Percentiles rank a stretch among this genome's conserved stretches.
phyloP scores from a whole-genome alignment of 2,113 vertebrate species.

The Gasterosteus aculeatus region DNA sequence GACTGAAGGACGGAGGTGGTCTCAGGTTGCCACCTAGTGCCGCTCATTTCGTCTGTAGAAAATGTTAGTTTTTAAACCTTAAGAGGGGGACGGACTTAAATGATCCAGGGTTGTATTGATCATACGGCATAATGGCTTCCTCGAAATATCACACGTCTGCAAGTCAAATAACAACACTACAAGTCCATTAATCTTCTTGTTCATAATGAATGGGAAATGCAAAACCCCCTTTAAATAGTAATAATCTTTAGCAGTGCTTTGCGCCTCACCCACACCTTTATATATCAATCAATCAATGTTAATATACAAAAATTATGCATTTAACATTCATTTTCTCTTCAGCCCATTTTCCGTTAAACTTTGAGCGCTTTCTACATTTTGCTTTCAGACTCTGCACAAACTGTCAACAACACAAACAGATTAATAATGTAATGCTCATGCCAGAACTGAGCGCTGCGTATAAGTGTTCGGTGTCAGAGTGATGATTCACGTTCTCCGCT shows the following conservation, averaged over 20 bases:
- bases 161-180: background rate
- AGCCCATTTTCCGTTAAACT: background rate
- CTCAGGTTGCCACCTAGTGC: conserved; percentile 65
- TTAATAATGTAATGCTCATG: conserved; percentile 2
- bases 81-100: background rate
- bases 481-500: conserved; percentile 58
- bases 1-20: background rate
- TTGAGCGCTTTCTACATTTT: background rate
- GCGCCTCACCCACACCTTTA: background rate
- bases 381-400: background rate
- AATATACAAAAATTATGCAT: too few relatives aligned
- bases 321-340: background rate
- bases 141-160: background rate
- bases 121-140: background rate
- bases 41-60: background rate
- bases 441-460: background rate
- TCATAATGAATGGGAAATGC: background rate
- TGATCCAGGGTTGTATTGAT: background rate
- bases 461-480: conserved; percentile 35
- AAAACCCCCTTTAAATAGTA: accelerated
- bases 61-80: background rate
- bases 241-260: background rate
- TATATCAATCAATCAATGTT: background rate
- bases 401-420: background rate
- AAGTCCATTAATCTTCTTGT: background rate